Evolutionary conservation across 2,113 vertebrate species (phyloP).

Genomic region (Trogon surrucura): DNA sequence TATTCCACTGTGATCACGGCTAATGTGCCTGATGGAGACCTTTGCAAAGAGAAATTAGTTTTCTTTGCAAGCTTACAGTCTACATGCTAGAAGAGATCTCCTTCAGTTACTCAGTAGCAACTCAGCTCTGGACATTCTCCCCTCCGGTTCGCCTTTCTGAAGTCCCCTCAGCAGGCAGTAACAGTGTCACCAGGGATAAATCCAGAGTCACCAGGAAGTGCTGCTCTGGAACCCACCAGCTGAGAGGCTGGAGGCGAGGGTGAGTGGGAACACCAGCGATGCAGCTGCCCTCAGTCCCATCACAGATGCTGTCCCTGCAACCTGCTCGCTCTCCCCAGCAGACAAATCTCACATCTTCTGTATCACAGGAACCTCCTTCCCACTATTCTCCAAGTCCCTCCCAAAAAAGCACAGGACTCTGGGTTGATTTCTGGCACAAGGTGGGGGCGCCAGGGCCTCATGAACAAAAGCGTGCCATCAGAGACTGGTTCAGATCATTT

Average conservation of each 20-base stretch:
- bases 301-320: rapidly evolving
- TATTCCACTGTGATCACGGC: neutral
- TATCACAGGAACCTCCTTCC: neutral
- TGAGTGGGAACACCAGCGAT: neutral
- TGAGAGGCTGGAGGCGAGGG: neutral
- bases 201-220: neutral
- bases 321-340: neutral
- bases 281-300: neutral
- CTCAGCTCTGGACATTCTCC: neutral
- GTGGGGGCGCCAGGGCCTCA: neutral
- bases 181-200: too few relatives aligned
- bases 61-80: neutral
- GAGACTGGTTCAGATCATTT: neutral
- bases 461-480: neutral
- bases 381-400: neutral
- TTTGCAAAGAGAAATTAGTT: neutral
- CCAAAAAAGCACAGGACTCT: neutral
- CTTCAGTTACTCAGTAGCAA: neutral
- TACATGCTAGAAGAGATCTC: neutral
- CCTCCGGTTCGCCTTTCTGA: neutral
- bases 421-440: neutral
- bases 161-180: neutral
- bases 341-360: neutral
- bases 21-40: neutral
- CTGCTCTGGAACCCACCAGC: neutral